These are phyloP conservation scores for Gymnocypris eckloni DNA, from an alignment of 2,797 vertebrate species.

Conservation along the genomic window DNA sequence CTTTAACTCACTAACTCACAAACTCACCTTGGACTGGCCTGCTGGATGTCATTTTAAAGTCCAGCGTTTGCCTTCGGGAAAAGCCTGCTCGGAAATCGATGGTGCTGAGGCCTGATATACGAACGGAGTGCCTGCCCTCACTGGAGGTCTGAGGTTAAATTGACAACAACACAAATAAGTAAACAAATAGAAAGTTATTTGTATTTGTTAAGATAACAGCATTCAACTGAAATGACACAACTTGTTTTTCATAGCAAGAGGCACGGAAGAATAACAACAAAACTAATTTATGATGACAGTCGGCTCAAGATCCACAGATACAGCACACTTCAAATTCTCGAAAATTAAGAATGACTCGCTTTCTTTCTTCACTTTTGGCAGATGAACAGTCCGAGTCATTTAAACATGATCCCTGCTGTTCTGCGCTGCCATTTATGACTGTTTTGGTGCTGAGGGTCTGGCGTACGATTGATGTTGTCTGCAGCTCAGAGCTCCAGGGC, in stretches of 20 bases:
- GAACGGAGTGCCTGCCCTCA: slow-evolving; percentile 92
- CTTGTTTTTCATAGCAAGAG: not conserved
- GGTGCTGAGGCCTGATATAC: slow-evolving; percentile 94
- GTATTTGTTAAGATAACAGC: slow-evolving; percentile 2
- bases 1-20: slow-evolving; percentile 45
- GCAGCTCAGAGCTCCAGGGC: slow-evolving; percentile 38
- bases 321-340: not conserved
- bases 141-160: slow-evolving; percentile 85
- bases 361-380: slow-evolving; percentile 35
- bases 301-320: not conserved
- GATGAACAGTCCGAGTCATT: slow-evolving; percentile 29
- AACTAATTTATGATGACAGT: slow-evolving; percentile 20
- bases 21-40: slow-evolving; percentile 91
- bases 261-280: slow-evolving; percentile 2
- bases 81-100: slow-evolving; percentile 96
- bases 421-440: slow-evolving; percentile 41
- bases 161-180: slow-evolving; percentile 15
- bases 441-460: slow-evolving; percentile 42
- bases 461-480: slow-evolving; percentile 39
- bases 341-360: slow-evolving; percentile 17
- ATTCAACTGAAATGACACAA: slow-evolving; percentile 18
- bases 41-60: slow-evolving; percentile 90
- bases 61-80: slow-evolving; percentile 88
- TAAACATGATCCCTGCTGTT: slow-evolving; percentile 41
- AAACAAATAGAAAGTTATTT: not conserved